Base-by-base conservation (phyloP, 2,797 vertebrate genomes). In the Buphagus erythrorhynchus region DNA sequence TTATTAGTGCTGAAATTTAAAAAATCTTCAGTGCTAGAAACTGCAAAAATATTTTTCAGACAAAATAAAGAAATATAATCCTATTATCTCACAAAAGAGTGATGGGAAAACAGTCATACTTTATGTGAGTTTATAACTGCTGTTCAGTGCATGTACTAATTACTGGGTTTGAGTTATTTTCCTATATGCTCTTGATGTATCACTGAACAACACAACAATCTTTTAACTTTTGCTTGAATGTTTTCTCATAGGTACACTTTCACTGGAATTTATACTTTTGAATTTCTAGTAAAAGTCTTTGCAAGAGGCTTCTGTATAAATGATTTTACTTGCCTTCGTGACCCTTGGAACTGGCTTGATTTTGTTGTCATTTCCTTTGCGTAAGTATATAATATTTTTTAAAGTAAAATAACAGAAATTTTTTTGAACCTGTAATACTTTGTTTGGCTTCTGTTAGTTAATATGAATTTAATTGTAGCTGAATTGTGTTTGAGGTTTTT, bases 331-430 rank as follows among this genome's bases (percentile, higher is more conserved):
- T 99, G 99, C 93, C 99, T 99, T 68, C 98, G 99, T 97, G 99
- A 99, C 95, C 99, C 99, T 10, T 99, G 99, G 99, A 99, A 99
- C 96, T 99, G 99, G 99, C 98, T 99, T 96, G 99, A 99, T 98
- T 99, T 99, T 98, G 95, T 98, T 92, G 99, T 99, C 26, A 99
- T 99, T 97, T 98, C 98, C 79, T 98, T 99, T 98, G 99, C 99
- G 99, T 99, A 98, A 99, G 99, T 99, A 98, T 97, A 20, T 28
- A 26, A 14, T 68, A 31, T 91, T 94, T 78, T 68, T 88, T 19
- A 1, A 82, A 67, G 13, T 59, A 19, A 76, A 75, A 45, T n/a
- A 33, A 33, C 19, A 43, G 22, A 36, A 25, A 1, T 16, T 45
- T 54, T 83, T 86, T 85, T 59, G 11, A 69, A 72, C 25, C 5